These are phyloP conservation scores for Drosophila funebris DNA, from an alignment of 1,140 invertebrate genomes.

Conservation along the genomic window DNA sequence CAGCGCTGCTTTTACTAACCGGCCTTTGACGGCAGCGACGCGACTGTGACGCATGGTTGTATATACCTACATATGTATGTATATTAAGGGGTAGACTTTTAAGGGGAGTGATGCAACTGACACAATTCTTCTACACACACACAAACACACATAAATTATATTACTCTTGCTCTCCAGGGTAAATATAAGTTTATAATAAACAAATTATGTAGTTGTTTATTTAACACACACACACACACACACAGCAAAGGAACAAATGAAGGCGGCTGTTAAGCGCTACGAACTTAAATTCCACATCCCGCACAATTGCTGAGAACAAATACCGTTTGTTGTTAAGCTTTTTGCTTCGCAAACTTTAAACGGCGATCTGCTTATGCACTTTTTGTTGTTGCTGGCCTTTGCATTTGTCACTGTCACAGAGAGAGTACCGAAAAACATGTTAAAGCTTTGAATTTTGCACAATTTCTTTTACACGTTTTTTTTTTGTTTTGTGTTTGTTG, in stretches of 20 bases:
- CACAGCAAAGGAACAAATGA: constrained; percentile 20
- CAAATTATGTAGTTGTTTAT: constrained; percentile 72
- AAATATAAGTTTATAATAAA: constrained; percentile 69
- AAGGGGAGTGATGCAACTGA: constrained; percentile 31
- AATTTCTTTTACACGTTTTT: constrained; percentile 65
- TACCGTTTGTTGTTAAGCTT: constrained; percentile 41
- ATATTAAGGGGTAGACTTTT: constrained; percentile 13
- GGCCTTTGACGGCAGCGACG: constrained; percentile 39
- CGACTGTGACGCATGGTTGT: constrained; percentile 1
- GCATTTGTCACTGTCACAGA: constrained; percentile 45
- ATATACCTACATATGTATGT: background rate
- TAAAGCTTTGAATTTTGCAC: constrained; percentile 55
- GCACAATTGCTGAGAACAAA: constrained; percentile 32
- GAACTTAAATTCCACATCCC: constrained; percentile 31
- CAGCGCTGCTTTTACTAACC: constrained; percentile 39
- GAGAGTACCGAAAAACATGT: constrained; percentile 27
- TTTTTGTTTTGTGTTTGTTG: constrained; percentile 14
- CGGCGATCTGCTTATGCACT: constrained; percentile 40
- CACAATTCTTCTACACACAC: constrained; percentile 35
- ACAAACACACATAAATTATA: background rate
- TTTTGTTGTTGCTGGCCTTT: constrained; percentile 51
- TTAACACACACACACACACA: constrained; percentile 49
- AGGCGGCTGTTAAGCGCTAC: constrained; percentile 24
- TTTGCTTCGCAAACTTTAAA: constrained; percentile 6
- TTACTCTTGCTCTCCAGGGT: constrained; percentile 19